phyloP scores from a whole-genome alignment of 2,113 vertebrate species.

The Phaetusa simplex region DNA sequence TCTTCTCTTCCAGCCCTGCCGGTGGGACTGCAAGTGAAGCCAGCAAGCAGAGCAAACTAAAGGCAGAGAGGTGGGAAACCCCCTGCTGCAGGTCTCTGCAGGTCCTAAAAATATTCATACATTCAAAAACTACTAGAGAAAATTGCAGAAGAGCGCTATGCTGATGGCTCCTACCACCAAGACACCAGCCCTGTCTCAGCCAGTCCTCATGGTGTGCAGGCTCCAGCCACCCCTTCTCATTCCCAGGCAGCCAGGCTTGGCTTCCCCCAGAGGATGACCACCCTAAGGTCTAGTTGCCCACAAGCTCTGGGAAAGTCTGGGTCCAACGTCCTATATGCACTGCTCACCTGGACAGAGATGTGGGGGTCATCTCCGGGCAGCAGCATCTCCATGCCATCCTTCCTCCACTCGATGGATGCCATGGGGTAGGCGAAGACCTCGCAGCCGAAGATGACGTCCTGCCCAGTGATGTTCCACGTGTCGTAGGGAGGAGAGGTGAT shows the following conservation, averaged over 20 bases:
- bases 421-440: conserved; percentile 84
- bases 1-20: background rate
- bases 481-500: conserved; percentile 77
- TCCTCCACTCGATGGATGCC: conserved; percentile 83
- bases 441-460: conserved; percentile 82
- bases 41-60: background rate
- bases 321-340: background rate
- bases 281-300: background rate
- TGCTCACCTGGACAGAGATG: conserved; percentile 81
- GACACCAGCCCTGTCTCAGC: background rate
- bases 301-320: background rate
- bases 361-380: conserved; percentile 84
- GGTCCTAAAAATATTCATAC: background rate
- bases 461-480: conserved; percentile 78
- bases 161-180: background rate
- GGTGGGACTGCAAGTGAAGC: background rate
- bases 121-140: background rate
- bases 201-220: background rate
- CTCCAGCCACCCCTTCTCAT: background rate
- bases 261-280: background rate
- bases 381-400: conserved; percentile 75
- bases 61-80: background rate
- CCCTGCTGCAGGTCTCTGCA: background rate
- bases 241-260: background rate
- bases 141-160: background rate